Evolutionary conservation across 2,797 vertebrate species (phyloP).

Genomic region (Cichlasoma orientale): DNA sequence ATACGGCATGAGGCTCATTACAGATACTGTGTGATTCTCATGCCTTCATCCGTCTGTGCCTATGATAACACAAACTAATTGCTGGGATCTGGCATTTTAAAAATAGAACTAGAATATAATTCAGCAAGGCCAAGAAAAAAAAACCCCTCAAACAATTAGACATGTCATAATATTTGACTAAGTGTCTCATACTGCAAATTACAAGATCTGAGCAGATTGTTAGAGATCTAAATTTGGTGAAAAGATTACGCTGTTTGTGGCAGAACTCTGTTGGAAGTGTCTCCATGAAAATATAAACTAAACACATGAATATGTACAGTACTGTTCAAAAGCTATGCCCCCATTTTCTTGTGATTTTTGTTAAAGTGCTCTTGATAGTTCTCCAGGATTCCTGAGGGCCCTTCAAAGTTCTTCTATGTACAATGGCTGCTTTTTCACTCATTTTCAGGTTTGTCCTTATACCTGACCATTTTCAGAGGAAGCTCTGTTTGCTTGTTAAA

Average conservation of each 20-base stretch:
- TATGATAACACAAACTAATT: background rate
- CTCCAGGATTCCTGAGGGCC: background rate
- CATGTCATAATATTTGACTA: background rate
- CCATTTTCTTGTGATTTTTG: background rate
- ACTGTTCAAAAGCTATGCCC: background rate
- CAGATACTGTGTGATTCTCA: background rate
- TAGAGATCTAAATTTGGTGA: background rate
- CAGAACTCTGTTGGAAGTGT: background rate
- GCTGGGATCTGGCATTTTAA: background rate
- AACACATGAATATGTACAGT: background rate
- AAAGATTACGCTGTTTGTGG: background rate
- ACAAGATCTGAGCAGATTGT: no score
- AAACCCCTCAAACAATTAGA: background rate
- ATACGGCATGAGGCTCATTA: background rate
- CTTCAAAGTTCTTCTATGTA: background rate
- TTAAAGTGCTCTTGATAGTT: background rate
- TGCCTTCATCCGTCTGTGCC: background rate
- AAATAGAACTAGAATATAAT: background rate
- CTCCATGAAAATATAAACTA: background rate
- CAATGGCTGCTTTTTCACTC: background rate
- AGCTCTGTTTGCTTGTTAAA: no score
- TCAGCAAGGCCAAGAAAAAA: background rate
- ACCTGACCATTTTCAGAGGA: no score
- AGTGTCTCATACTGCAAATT: background rate
- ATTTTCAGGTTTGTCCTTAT: no score